Base-by-base conservation (phyloP, 2,797 vertebrate genomes). In the Setipinna tenuifilis region DNA sequence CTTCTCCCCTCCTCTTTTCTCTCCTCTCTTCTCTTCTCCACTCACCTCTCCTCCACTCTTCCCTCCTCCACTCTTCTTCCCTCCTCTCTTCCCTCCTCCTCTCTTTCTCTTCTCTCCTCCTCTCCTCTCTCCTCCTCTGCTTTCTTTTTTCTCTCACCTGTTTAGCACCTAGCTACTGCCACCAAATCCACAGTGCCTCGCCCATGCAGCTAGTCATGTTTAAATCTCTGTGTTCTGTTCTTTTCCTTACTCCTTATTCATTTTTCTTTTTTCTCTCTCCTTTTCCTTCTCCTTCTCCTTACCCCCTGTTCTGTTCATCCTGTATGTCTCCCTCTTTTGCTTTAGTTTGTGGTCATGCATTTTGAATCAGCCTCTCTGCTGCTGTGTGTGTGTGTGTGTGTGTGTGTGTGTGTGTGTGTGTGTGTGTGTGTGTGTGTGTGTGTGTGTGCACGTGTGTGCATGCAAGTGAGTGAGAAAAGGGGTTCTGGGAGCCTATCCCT, bases 1-100 rank as follows among this genome's bases (percentile, higher is more conserved):
- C 71, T 78, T 35, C 61, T 62, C 78, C 87, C 81, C 46, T 87
- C 62, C 87, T 85, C 84, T 54, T 54, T 88, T 90, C 87, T 86
- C 89, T 48, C 46, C 83, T 71, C 16, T 71, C 78, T 71, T 21
- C 85, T 83, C 57, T 82, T 35, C 82, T 14, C 82, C 11, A 82
- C 28, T 82, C 86, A 62, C 16, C 41, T 28, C 35, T 82, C 25
- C 44, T 68, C 25, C 25, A 81, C 84, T 54, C 50, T 14, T 54
- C 50, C 9, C 50, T 14, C 14, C 50, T 78, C 71, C 71, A 17
- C 17, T 78, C 35, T 31, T 78, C 71, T 78, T 31, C 10, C 17
- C 71, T 41, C 17, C 71, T 44, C 71, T 83, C 83, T 17, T 62
- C 82, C 82, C 80, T 82, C 83, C 87, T 82, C 50, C 84, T 85